Conservation (phyloP, 2,888 invertebrate genomes). For the Epinotia ramella region DNA sequence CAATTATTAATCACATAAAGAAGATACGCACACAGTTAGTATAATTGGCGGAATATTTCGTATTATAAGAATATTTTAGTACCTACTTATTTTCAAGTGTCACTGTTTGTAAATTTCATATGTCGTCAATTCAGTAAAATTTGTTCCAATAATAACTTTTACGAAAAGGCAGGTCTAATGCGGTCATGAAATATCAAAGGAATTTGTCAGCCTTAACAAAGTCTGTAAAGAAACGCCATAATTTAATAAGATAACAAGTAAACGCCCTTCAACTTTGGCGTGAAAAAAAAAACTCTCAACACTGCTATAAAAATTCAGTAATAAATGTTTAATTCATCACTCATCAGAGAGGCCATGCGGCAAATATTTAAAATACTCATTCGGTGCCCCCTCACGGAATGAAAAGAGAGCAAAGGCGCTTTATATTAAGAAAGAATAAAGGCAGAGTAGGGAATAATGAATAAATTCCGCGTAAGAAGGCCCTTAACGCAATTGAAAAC, state of each 20-base stretch:
- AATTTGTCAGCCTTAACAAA: slow-evolving; percentile 3
- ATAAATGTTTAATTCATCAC: slow-evolving; percentile 79
- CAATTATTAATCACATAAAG: no score
- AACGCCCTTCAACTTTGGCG: slow-evolving; percentile 39
- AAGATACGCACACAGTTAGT: no score
- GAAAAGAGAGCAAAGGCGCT: slow-evolving; percentile 78
- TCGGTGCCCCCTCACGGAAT: slow-evolving; percentile 63
- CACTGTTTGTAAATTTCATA: no score
- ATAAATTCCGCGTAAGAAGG: slow-evolving; percentile 82
- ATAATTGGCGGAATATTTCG: no score
- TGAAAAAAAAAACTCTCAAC: slow-evolving; percentile 56
- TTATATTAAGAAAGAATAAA: slow-evolving; percentile 78
- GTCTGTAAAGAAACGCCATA: slow-evolving; percentile 21
- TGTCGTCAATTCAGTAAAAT: no score
- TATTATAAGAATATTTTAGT: no score
- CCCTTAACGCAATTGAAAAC: slow-evolving; percentile 85
- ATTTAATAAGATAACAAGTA: slow-evolving; percentile 43
- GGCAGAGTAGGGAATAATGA: slow-evolving; percentile 76
- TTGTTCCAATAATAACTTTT: no score
- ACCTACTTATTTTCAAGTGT: no score
- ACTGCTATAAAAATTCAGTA: slow-evolving; percentile 69
- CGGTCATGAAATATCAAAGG: no score
- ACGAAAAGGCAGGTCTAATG: no score
- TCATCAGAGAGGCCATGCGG: slow-evolving; percentile 77
- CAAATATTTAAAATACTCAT: slow-evolving; percentile 82